Evolutionary conservation across 2,113 vertebrate genomes (phyloP).

Genomic region (Takifugu flavidus): DNA sequence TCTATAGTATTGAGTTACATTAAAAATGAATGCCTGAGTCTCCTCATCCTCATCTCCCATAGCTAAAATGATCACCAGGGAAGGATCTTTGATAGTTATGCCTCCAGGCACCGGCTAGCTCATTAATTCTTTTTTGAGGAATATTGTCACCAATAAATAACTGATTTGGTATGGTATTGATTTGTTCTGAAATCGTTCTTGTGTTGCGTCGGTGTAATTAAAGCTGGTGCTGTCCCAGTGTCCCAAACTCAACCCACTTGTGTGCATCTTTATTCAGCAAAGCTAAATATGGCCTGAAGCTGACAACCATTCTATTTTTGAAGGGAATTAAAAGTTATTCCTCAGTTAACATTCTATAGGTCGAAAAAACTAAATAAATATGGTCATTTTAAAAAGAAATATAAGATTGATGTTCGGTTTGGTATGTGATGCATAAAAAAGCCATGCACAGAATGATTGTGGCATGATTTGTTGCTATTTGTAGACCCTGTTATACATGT

Average conservation of each 20-base stretch:
- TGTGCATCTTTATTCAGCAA: conserved; percentile 51
- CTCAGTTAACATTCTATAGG: too few relatives aligned
- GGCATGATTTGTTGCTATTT: neutral
- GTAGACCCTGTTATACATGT: neutral
- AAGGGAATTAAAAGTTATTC: neutral
- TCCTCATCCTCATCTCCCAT: conserved; percentile 60
- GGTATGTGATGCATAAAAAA: too few relatives aligned
- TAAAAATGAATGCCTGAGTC: conserved; percentile 76
- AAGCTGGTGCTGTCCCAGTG: conserved; percentile 46
- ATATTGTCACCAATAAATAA: conserved; percentile 74
- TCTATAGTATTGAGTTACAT: conserved; percentile 69
- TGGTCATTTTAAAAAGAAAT: too few relatives aligned
- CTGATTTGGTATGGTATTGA: conserved; percentile 70
- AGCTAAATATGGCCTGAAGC: conserved; percentile 38
- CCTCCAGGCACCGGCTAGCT: conserved; percentile 67
- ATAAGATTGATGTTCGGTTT: too few relatives aligned
- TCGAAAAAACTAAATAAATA: too few relatives aligned
- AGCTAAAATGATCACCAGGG: conserved; percentile 66
- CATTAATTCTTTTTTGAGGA: conserved; percentile 69
- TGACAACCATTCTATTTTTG: conserved; percentile 12
- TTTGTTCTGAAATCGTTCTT: conserved; percentile 69
- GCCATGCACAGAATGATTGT: neutral
- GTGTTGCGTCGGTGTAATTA: conserved; percentile 67
- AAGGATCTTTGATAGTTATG: conserved; percentile 68
- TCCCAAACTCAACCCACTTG: conserved; percentile 38